Conservation (phyloP, 2,797 vertebrate species). For the Lutjanus argentimaculatus region DNA sequence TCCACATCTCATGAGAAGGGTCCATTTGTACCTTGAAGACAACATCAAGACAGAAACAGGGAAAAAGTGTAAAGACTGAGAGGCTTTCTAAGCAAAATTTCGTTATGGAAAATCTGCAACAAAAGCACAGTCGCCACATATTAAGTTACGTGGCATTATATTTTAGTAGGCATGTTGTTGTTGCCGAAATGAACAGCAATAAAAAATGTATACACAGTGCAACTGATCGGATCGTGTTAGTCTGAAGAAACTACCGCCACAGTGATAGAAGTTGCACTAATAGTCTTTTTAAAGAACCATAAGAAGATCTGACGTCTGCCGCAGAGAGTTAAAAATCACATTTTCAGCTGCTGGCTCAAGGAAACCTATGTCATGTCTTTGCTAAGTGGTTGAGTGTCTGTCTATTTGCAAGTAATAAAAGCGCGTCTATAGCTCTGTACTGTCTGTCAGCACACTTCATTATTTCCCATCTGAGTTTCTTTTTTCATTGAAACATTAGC, state of each 20-base stretch:
- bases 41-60: constrained; percentile 30
- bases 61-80: not conserved
- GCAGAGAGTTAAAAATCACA: not conserved
- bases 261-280: not conserved
- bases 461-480: constrained; percentile 17
- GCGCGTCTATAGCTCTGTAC: not conserved
- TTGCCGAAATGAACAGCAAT: not conserved
- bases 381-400: constrained; percentile 14
- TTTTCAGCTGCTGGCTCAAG: not conserved
- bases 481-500: not conserved
- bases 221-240: not conserved
- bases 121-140: not conserved
- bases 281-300: not conserved
- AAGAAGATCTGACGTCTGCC: not conserved
- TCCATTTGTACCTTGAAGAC: constrained; percentile 66
- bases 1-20: constrained; percentile 58
- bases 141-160: not conserved
- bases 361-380: not conserved
- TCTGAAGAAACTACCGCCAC: not conserved
- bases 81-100: constrained; percentile 19
- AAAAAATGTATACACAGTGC: not conserved
- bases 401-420: constrained; percentile 23
- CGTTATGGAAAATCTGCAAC: constrained; percentile 1
- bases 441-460: constrained; percentile 4
- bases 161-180: not conserved